Conservation (phyloP, 2,888 invertebrate species). For the Philonicus albiceps region DNA sequence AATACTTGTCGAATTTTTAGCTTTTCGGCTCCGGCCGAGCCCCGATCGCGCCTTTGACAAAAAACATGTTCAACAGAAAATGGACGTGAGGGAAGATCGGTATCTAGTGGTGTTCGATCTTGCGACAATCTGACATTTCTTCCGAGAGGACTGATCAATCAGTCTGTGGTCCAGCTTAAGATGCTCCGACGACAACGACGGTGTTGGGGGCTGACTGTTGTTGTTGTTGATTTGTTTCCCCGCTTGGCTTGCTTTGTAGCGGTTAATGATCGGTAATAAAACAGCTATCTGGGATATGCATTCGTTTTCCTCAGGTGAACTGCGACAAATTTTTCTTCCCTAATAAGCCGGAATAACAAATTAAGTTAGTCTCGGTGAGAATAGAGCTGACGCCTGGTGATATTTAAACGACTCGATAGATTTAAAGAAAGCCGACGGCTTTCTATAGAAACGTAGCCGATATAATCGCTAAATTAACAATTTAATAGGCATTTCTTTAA, state of each 20-base stretch:
- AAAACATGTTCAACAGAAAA: slow-evolving; percentile 49
- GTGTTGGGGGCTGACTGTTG: neutral
- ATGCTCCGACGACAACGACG: neutral
- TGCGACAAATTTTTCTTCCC: slow-evolving; percentile 25
- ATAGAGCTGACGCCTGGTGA: neutral
- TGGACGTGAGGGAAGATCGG: slow-evolving; percentile 48
- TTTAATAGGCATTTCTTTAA: no score
- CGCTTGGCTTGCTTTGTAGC: neutral
- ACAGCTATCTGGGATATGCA: slow-evolving; percentile 26
- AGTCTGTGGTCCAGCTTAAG: neutral
- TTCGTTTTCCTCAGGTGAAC: slow-evolving; percentile 14
- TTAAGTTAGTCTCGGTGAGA: neutral
- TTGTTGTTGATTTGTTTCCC: slow-evolving; percentile 8
- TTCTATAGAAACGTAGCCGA: neutral
- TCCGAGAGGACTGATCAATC: slow-evolving; percentile 36
- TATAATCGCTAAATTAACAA: neutral
- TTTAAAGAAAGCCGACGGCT: neutral
- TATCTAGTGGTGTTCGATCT: slow-evolving; percentile 44
- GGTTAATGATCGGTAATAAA: slow-evolving; percentile 1
- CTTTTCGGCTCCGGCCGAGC: slow-evolving; percentile 15
- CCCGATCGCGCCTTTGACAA: slow-evolving; percentile 44
- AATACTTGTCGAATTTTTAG: slow-evolving; percentile 25
- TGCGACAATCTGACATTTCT: slow-evolving; percentile 35
- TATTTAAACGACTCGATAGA: neutral
- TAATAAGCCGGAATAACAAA: slow-evolving; percentile 32